A percentile compares a stretch with the other conserved stretches of the same genome.
Evolutionary conservation across 2,888 invertebrate species (phyloP).

Genomic region (Scaptomyza cyrtandrae): DNA sequence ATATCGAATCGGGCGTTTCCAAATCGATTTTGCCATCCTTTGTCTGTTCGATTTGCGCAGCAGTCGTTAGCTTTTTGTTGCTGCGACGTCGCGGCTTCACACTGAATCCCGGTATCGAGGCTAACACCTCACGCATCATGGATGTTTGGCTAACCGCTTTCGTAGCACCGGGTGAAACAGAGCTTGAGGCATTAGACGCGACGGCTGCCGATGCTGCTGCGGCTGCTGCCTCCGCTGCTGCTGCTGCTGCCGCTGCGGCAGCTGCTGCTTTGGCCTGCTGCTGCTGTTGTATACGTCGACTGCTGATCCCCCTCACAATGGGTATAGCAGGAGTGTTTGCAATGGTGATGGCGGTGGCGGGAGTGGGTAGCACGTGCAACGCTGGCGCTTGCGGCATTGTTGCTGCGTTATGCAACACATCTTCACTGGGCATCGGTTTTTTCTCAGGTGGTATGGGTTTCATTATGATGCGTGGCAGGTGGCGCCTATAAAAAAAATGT

Average conservation of each 20-base stretch:
- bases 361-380: conserved; percentile 14
- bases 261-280: conserved; percentile 80
- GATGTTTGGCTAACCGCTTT: conserved; percentile 86
- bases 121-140: conserved; percentile 94
- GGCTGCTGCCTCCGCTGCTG: conserved; percentile 72
- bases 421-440: conserved; percentile 64
- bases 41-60: conserved; percentile 96
- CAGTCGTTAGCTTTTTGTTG: conserved; percentile 93
- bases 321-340: conserved; percentile 19
- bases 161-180: conserved; percentile 48
- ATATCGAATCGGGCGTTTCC: conserved; percentile 97
- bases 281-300: conserved; percentile 81
- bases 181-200: conserved; percentile 40
- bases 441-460: conserved; percentile 89
- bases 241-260: conserved; percentile 69
- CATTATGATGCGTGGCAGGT: conserved; percentile 91
- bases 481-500: conserved; percentile 82
- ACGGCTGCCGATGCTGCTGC: conserved; percentile 54
- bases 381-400: conserved; percentile 26
- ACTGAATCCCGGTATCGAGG: conserved; percentile 95
- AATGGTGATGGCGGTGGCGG: not conserved
- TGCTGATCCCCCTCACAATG: conserved; percentile 74
- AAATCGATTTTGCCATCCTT: conserved; percentile 97
- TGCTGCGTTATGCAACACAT: conserved; percentile 36
- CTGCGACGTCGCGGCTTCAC: conserved; percentile 90